Percentiles rank a stretch among this genome's conserved stretches.
Evolutionary conservation across 30 jellyfish, hydroid and myxozoan genomes (phyloP).

Genomic region (Pseudorhiza aurosa): DNA sequence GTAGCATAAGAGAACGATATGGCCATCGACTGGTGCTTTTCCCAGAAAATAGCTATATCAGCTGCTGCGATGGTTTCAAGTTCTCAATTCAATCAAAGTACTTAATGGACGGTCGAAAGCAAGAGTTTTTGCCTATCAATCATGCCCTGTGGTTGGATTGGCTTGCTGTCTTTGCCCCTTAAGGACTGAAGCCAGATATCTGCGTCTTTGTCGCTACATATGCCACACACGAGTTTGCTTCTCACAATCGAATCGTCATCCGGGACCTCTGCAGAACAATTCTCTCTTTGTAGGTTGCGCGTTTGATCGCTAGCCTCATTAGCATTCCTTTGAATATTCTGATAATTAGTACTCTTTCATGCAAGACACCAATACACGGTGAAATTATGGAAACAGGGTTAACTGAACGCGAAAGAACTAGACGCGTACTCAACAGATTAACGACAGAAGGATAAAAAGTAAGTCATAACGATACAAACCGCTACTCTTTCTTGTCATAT

Average conservation of each 20-base stretch:
- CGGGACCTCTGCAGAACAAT: slow-evolving; percentile 48
- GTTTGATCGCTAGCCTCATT: slow-evolving; percentile 46
- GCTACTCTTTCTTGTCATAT: too few relatives aligned
- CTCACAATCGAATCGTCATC: slow-evolving; percentile 23
- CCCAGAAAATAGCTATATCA: too few relatives aligned
- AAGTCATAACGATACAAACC: not conserved
- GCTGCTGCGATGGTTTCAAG: too few relatives aligned
- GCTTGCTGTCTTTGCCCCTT: too few relatives aligned
- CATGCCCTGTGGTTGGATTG: too few relatives aligned
- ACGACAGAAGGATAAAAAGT: slow-evolving; percentile 15
- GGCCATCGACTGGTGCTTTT: too few relatives aligned
- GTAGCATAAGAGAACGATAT: too few relatives aligned
- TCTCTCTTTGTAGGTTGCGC: slow-evolving; percentile 21
- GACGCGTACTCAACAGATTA: slow-evolving; percentile 17
- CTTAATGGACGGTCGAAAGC: too few relatives aligned
- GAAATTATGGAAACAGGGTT: slow-evolving; percentile 45
- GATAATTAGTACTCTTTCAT: slow-evolving; percentile 47
- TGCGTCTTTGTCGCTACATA: slow-evolving; percentile 22
- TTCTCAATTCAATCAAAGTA: too few relatives aligned
- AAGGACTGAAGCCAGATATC: not conserved
- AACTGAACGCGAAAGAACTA: slow-evolving; percentile 33
- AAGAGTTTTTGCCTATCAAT: too few relatives aligned
- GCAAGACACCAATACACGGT: slow-evolving; percentile 58
- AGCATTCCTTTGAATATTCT: slow-evolving; percentile 52
- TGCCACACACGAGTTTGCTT: slow-evolving; percentile 46